These are phyloP conservation scores for Drosophila melanosoma DNA, from an alignment of 2,888 invertebrate genomes.

Conservation along the genomic window DNA sequence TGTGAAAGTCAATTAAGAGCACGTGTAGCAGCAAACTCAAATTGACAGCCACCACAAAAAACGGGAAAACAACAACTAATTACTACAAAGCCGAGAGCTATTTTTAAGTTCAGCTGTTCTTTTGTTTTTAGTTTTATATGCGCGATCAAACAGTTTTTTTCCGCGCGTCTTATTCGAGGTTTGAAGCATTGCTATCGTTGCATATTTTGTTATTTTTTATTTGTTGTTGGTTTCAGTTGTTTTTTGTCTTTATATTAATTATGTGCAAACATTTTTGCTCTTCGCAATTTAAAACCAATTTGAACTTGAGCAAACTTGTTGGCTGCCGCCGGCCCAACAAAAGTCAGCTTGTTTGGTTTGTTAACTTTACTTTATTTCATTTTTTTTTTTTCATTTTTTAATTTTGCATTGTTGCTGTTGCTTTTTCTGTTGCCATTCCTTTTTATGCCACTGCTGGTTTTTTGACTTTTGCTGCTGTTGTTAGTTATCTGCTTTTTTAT, in stretches of 20 bases:
- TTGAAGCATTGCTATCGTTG: constrained; percentile 50
- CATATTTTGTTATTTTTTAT: constrained; percentile 26
- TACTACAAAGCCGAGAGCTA: neutral
- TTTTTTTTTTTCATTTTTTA: constrained; percentile 21
- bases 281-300: constrained; percentile 64
- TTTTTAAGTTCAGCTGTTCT: constrained; percentile 14
- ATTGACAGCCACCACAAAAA: constrained; percentile 14
- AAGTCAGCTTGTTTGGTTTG: constrained; percentile 66
- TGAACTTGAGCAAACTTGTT: constrained; percentile 78
- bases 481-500: constrained; percentile 77
- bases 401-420: constrained; percentile 36
- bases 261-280: constrained; percentile 62
- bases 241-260: constrained; percentile 31
- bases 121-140: constrained; percentile 41
- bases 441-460: constrained; percentile 69
- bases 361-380: constrained; percentile 55
- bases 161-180: constrained; percentile 49
- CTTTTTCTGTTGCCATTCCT: constrained; percentile 38
- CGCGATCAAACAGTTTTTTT: constrained; percentile 25
- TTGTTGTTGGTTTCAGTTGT: constrained; percentile 10
- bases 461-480: constrained; percentile 42
- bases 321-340: constrained; percentile 38
- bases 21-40: constrained; percentile 60
- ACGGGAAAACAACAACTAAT: constrained; percentile 21
- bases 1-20: constrained; percentile 78